Conservation (phyloP, 1,140 invertebrate genomes). For the Idris sp. region DNA sequence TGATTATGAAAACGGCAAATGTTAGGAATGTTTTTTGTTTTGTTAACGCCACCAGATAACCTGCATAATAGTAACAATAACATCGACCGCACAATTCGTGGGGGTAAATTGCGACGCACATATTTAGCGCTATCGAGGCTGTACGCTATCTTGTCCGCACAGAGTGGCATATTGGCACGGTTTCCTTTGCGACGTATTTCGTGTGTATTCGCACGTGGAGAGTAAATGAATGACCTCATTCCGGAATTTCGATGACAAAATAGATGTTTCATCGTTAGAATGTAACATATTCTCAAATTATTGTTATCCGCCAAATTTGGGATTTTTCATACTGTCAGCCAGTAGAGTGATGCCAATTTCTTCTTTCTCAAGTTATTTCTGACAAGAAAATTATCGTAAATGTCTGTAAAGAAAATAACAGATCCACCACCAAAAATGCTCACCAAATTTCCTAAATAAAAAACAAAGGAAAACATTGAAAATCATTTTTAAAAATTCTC, state of each 20-base stretch:
- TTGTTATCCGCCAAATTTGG: not conserved
- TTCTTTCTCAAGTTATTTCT: no score
- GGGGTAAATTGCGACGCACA: constrained; percentile 56
- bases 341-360: no score
- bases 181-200: constrained; percentile 37
- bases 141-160: constrained; percentile 40
- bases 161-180: constrained; percentile 59
- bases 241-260: constrained; percentile 54
- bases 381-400: no score
- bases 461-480: no score
- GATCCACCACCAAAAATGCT: no score
- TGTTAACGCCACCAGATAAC: constrained; percentile 40
- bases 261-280: constrained; percentile 25
- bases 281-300: constrained; percentile 23
- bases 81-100: constrained; percentile 15
- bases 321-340: not conserved
- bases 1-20: constrained; percentile 30
- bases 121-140: constrained; percentile 36
- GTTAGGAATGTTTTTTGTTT: constrained; percentile 53
- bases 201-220: constrained; percentile 24
- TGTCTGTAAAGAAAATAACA: no score
- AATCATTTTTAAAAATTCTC: no score
- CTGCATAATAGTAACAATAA: constrained; percentile 36
- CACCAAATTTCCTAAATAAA: no score
- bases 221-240: constrained; percentile 55